These are phyloP conservation scores for Agrochola macilenta DNA, from an alignment of 2,888 invertebrate species.

Conservation along the genomic window DNA sequence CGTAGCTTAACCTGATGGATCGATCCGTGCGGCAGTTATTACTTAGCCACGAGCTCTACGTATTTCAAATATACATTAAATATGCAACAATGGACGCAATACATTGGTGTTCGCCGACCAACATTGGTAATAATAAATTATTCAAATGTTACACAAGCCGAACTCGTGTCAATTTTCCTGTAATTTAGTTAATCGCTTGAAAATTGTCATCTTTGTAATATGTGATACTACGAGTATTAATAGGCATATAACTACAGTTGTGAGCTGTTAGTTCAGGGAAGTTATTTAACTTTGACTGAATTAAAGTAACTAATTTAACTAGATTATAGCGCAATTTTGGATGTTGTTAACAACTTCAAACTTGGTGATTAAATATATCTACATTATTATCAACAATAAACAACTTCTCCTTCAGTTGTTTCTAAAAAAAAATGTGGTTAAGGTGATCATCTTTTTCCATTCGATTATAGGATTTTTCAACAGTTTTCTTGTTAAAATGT, in stretches of 20 bases:
- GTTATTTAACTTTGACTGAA: constrained; percentile 7
- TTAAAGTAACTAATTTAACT: not conserved
- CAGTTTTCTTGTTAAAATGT: not conserved
- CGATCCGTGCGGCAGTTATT: too few relatives aligned
- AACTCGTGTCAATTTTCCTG: constrained; percentile 24
- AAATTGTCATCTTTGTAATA: constrained; percentile 24
- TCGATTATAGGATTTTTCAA: not conserved
- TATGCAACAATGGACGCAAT: constrained; percentile 2
- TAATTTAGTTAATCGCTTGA: constrained; percentile 49
- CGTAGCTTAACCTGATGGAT: too few relatives aligned
- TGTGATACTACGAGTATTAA: constrained; percentile 28
- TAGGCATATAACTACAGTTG: constrained; percentile 12
- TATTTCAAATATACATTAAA: not conserved
- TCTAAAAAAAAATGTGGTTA: too few relatives aligned
- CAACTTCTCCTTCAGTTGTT: not conserved
- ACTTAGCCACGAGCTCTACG: too few relatives aligned
- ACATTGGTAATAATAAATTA: constrained; percentile 36
- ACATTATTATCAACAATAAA: not conserved
- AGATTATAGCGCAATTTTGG: not conserved
- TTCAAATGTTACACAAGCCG: constrained; percentile 37
- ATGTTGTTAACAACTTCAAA: not conserved
- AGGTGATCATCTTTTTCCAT: not conserved
- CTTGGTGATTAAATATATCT: not conserved
- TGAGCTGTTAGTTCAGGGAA: constrained; percentile 6
- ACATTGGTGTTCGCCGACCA: constrained; percentile 1